Percentiles rank a stretch among this genome's conserved stretches.
Evolutionary conservation across 2,113 vertebrate genomes (phyloP).

Genomic region (Vireo altiloquus): DNA sequence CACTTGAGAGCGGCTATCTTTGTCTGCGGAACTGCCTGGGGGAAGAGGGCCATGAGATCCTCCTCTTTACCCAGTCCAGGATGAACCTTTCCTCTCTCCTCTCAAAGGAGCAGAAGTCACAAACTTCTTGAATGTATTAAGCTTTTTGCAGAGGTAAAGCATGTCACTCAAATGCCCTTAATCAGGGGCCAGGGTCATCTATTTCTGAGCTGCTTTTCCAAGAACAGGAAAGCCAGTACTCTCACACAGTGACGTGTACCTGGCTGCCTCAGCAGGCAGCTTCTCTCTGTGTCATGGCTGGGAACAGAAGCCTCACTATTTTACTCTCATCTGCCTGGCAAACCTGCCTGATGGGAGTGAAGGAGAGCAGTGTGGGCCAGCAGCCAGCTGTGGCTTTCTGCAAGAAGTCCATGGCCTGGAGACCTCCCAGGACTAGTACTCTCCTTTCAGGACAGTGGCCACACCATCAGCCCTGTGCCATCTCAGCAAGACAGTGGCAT

Average conservation of each 20-base stretch:
- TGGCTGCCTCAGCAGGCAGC: not conserved
- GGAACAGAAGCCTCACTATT: not conserved
- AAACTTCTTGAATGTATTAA: not conserved
- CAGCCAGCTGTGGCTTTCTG: not conserved
- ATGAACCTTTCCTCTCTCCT: not conserved
- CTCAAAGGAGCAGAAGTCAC: not conserved
- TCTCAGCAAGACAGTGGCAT: not conserved
- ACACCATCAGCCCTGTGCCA: not conserved
- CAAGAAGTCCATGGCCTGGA: not conserved
- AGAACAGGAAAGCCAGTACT: not conserved
- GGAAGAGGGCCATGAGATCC: not conserved
- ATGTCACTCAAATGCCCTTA: not conserved
- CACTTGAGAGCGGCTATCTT: accelerated
- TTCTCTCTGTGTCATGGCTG: not conserved
- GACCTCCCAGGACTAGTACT: not conserved
- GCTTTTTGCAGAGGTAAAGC: not conserved
- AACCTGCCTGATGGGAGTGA: not conserved
- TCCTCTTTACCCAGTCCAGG: not conserved
- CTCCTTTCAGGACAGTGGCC: accelerated
- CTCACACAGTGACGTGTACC: not conserved
- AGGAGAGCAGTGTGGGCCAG: not conserved
- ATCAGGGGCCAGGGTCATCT: not conserved
- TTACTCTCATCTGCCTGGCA: not conserved
- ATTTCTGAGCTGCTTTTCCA: not conserved
- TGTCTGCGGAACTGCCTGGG: not conserved